Conservation (phyloP, 2,797 vertebrate species). For the Phrynocephalus forsythii region DNA sequence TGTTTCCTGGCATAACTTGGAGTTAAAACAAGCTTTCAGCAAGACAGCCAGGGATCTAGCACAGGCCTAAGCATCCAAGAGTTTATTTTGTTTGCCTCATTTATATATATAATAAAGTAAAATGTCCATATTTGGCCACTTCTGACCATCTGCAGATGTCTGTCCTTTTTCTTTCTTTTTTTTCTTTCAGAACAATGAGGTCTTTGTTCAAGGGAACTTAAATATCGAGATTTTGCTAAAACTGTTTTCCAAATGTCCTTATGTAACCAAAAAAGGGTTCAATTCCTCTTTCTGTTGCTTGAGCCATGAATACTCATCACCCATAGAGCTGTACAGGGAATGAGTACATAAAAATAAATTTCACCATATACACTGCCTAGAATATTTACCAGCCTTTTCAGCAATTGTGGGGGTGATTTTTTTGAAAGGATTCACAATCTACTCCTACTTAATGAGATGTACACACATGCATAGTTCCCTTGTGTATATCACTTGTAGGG, state of each 20-base stretch:
- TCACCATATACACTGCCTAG: not conserved
- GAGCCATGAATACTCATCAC: not conserved
- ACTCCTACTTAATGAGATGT: not conserved
- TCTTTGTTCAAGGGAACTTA: conserved; percentile 53
- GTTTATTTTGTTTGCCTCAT: conserved; percentile 44
- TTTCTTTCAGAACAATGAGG: conserved; percentile 51
- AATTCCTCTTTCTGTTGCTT: not conserved
- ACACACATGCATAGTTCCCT: not conserved
- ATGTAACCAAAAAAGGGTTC: conserved; percentile 38
- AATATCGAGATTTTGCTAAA: conserved; percentile 45
- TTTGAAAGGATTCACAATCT: not conserved
- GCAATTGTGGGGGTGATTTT: no score
- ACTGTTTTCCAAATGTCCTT: conserved; percentile 45
- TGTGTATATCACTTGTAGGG: not conserved
- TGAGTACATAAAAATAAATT: not conserved
- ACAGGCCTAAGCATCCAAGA: conserved; percentile 42
- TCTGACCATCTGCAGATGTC: conserved; percentile 48
- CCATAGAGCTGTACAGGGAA: not conserved
- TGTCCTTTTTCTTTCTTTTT: conserved; percentile 18
- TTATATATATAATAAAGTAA: conserved; percentile 44
- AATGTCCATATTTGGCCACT: conserved; percentile 57
- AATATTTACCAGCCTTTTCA: not conserved
- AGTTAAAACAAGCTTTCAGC: conserved; percentile 63
- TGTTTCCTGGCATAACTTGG: conserved; percentile 46
- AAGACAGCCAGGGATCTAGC: conserved; percentile 51